phyloP scores from a whole-genome alignment of 2,888 invertebrate species.

The Eulithis prunata region DNA sequence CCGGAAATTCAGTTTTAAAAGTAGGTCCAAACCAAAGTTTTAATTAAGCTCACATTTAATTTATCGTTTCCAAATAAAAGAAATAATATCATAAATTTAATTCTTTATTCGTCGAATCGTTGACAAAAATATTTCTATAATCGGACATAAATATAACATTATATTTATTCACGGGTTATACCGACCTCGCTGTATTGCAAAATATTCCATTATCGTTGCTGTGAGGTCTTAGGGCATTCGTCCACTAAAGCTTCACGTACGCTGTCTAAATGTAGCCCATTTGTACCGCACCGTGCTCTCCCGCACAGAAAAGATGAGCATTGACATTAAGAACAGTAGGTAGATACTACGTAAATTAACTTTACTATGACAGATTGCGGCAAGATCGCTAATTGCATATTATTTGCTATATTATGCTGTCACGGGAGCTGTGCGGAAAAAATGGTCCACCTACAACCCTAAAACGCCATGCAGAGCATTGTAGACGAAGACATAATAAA shows the following conservation, averaged over 20 bases:
- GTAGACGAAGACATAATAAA: too few relatives aligned
- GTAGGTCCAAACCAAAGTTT: conserved; percentile 10
- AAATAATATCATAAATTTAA: conserved; percentile 47
- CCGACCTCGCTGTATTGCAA: conserved; percentile 37
- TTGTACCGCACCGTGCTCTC: too few relatives aligned
- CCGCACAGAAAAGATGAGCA: too few relatives aligned
- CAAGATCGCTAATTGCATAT: too few relatives aligned
- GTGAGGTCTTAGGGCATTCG: conserved; percentile 12
- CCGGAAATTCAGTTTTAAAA: conserved; percentile 21
- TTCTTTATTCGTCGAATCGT: conserved; percentile 59
- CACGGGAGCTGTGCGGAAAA: too few relatives aligned
- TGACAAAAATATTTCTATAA: conserved; percentile 62
- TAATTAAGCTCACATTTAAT: neutral
- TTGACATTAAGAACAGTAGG: too few relatives aligned
- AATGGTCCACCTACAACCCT: too few relatives aligned
- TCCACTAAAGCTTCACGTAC: conserved; percentile 5
- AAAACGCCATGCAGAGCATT: too few relatives aligned
- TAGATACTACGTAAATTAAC: too few relatives aligned
- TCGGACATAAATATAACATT: conserved; percentile 42
- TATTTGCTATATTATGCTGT: too few relatives aligned
- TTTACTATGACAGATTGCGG: neutral
- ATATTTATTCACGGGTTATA: conserved; percentile 49
- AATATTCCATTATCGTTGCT: conserved; percentile 12
- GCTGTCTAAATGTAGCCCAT: too few relatives aligned
- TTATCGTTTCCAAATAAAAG: conserved; percentile 38